Conservation (phyloP, 2,113 vertebrate genomes). For the Phycodurus eques region DNA sequence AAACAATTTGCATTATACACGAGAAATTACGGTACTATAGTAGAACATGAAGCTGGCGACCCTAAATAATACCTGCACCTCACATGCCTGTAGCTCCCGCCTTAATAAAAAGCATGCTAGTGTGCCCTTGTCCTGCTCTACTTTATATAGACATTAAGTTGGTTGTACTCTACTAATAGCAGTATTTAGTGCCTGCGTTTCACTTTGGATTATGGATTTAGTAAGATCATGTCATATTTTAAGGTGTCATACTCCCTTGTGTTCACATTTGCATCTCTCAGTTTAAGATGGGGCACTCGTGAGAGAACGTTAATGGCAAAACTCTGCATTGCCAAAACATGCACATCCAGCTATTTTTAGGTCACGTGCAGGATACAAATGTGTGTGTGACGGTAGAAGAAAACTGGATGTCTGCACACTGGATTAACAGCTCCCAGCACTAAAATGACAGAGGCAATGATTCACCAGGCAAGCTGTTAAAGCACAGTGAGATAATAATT, state of each 20-base stretch:
- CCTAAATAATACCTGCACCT: background rate
- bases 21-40: background rate
- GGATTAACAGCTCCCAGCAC: slow-evolving; percentile 1
- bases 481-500: background rate
- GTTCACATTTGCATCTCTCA: slow-evolving; percentile 7
- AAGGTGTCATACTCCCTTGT: background rate
- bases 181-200: slow-evolving; percentile 4
- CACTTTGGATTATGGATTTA: background rate
- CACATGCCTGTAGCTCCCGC: background rate
- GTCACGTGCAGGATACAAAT: slow-evolving; percentile 8
- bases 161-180: background rate
- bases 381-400: background rate
- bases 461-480: slow-evolving; percentile 2
- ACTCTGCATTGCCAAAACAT: background rate
- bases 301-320: background rate
- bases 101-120: background rate
- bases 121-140: background rate
- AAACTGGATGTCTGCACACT: slow-evolving; percentile 4
- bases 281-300: slow-evolving; percentile 1
- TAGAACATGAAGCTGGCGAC: background rate
- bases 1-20: no score
- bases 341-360: background rate
- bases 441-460: background rate
- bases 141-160: background rate
- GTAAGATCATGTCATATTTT: slow-evolving; percentile 3